Evolutionary conservation across 2,888 invertebrate genomes (phyloP), one percentile per base, ranked within the genome.

Genomic region (Metellina segmentata): DNA sequence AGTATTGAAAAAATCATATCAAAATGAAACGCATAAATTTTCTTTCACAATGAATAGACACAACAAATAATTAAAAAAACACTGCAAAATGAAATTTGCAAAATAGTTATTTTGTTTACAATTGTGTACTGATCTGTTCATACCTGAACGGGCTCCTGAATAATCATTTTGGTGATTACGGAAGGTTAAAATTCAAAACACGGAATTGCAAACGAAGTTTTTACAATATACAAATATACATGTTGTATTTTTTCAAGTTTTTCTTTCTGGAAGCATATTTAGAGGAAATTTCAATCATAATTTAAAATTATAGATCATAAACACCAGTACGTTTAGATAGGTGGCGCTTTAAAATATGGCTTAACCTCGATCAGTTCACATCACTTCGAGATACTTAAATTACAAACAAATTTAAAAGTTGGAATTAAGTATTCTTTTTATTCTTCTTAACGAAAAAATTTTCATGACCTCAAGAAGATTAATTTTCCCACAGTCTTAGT

Each of bases 101-200:
- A 34, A 34, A 34, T 34, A 34, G 34, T 13, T 16, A 34, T 16
- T 69, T 69, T 71, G 70, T 86, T 90, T 83, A 71, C 52, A 69
- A 81, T 69, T 71, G 51, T 34, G 19, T 19, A 77, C 75, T 77
- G 48, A 82, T 20, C 7, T 61, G 61, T 61, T 51, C 83, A 79
- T 85, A 93, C 93, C 93, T 93, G 93, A 77, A 93, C 93, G 20
- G 93, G 93, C 85, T 93, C 93, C 75, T 93, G 93, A 69, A 93
- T 92, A 49, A 93, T 93, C 93, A 93, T 93, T 72, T 79, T 88
- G 71, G 20, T 13, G 8, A 51, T 48, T 48, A 20, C 48, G n/a
- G 20, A 52, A 72, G 53, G 2, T 49, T 71, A 61, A 87, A 81
- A 51, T 19, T 34, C 53, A 11, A 48, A 81, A 20, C 16, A 71